Conservation (phyloP, 2,888 invertebrate genomes). For the Tipula confusa region DNA sequence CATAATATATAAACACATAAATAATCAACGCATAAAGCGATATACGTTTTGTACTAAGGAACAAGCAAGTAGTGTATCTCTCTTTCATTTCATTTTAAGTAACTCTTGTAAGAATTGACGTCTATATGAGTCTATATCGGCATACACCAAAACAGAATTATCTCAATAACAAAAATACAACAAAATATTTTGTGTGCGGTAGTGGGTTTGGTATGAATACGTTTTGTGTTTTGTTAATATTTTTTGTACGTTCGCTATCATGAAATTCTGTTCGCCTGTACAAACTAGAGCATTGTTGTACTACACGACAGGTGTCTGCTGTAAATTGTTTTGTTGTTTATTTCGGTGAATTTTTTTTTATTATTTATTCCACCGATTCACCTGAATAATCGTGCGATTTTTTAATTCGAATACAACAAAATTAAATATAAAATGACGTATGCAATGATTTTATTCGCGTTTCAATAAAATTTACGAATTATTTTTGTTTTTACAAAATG, state of each 20-base stretch:
- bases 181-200: slow-evolving; percentile 32
- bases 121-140: too few relatives aligned
- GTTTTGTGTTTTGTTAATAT: not conserved
- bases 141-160: not conserved
- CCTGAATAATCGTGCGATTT: not conserved
- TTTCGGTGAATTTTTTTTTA: not conserved
- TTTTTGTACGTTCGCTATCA: not conserved
- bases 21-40: not conserved
- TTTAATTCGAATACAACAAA: not conserved
- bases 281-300: slow-evolving; percentile 51
- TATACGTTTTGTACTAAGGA: not conserved
- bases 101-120: too few relatives aligned
- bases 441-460: not conserved
- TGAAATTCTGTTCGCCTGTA: slow-evolving; percentile 47
- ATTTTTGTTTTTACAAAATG: not conserved
- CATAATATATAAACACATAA: too few relatives aligned
- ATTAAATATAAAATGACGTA: too few relatives aligned
- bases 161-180: not conserved
- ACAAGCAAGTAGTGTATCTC: not conserved
- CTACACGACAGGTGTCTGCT: slow-evolving; percentile 39
- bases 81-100: not conserved
- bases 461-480: not conserved
- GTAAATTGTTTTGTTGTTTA: slow-evolving; percentile 16
- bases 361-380: not conserved
- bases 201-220: slow-evolving; percentile 27